Percentiles rank a stretch among this genome's conserved stretches.
Evolutionary conservation across 2,888 invertebrate species (phyloP).

Genomic region (Drosophila tripunctata): DNA sequence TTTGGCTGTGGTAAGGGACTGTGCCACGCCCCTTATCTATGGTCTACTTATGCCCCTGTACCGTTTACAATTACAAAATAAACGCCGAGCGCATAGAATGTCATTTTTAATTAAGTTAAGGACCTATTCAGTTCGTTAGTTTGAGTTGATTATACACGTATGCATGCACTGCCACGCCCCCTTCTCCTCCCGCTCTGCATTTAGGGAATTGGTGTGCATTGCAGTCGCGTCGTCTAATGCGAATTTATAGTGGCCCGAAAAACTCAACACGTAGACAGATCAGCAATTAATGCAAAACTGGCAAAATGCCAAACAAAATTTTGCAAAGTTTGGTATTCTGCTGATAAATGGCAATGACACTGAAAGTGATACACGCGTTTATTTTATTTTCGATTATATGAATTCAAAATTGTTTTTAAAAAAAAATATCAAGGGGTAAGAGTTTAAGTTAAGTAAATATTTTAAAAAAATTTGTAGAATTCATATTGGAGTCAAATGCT

Average conservation of each 20-base stretch:
- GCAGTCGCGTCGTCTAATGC: slow-evolving; percentile 43
- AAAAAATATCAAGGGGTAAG: too few species aligned
- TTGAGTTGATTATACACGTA: slow-evolving; percentile 67
- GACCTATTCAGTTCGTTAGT: slow-evolving; percentile 61
- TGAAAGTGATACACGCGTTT: slow-evolving; percentile 13
- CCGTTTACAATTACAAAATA: slow-evolving; percentile 45
- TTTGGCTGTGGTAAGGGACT: slow-evolving; percentile 6
- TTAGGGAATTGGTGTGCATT: slow-evolving; percentile 51
- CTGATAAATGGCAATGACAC: slow-evolving; percentile 11
- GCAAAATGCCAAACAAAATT: slow-evolving; percentile 22
- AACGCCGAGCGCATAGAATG: slow-evolving; percentile 61
- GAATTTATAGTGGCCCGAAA: slow-evolving; percentile 43
- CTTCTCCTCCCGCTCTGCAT: slow-evolving; percentile 12
- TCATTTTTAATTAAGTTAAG: slow-evolving; percentile 79
- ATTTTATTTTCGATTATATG: too few species aligned
- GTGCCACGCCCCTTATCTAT: slow-evolving; percentile 23
- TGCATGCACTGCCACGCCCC: slow-evolving; percentile 14
- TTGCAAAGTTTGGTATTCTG: slow-evolving; percentile 10
- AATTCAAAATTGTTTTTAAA: too few species aligned
- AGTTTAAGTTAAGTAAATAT: too few species aligned
- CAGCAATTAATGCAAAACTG: slow-evolving; percentile 45
- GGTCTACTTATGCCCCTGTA: slow-evolving; percentile 22
- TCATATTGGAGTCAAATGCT: too few species aligned
- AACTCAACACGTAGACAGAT: slow-evolving; percentile 37
- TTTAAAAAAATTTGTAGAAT: too few species aligned